Evolutionary conservation across 2,888 invertebrate species (phyloP), one percentile per base, ranked within the genome.

Genomic region (Lypha dubia): DNA sequence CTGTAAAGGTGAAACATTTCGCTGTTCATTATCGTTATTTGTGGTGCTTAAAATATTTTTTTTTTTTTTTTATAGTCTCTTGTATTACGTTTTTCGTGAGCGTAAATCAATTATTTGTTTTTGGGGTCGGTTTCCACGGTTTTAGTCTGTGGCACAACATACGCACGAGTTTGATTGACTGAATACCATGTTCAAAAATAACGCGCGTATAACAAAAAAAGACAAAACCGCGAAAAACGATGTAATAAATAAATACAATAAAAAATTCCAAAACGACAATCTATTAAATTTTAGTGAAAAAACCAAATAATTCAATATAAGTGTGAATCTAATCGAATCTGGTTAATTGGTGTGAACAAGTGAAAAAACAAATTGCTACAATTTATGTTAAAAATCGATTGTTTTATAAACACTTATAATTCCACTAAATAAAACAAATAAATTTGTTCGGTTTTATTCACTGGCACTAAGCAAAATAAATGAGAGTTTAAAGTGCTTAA

Each of bases 1-100:
- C 91, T 91, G 91, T 86, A 88, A 89, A 90, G 90, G 90, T 90
- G 90, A 88, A 87, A 83, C 88, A 79, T 86, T 84, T 70, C 71
- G 65, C 79, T 83, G 46, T 62, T 67, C 60, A 53, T 67, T 74
- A 68, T 68, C 41, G 68, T 79, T 68, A 49, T 32, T 58, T 46
- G 56, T 65, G 53, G 24, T 49, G 35, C n/a, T n/a, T n/a, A n/a
- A n/a, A n/a, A n/a, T n/a, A n/a, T n/a, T n/a, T n/a, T 46, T 60
- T 56, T 80, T 68, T 51, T 62, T 73, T 77, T 77, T 73, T 63
- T 41, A 71, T 63, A 63, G 46, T 24, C 38, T 38, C 20, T 58
- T 65, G 53, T 49, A 28, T 28, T 4, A 28, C 35, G 46, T 65
- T 73, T 67, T 79, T 79, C 41, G 73, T 73, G 58, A 79, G 79